Percentiles rank a stretch among this genome's conserved stretches.
Conservation (phyloP, 2,797 vertebrate species). For the Hippoglossus hippoglossus region DNA sequence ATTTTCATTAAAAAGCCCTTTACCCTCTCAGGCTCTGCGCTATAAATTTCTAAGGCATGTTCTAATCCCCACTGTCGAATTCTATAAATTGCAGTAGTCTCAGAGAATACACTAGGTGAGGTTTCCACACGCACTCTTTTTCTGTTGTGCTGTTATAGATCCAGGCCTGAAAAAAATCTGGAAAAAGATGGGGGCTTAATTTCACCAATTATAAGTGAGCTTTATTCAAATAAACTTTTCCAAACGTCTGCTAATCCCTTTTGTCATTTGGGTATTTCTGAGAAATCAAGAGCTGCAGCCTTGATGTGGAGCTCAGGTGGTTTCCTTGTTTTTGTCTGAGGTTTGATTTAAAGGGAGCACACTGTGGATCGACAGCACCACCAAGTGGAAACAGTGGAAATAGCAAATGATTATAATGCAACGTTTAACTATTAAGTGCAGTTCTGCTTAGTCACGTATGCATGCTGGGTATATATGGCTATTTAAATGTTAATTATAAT, state of each 20-base stretch:
- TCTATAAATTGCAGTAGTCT: constrained; percentile 32
- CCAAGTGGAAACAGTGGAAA: constrained; percentile 54
- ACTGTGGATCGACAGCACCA: constrained; percentile 54
- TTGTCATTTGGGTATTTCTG: constrained; percentile 63
- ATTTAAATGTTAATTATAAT: constrained; percentile 6
- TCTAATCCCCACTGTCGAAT: neutral
- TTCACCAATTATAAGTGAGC: constrained; percentile 63
- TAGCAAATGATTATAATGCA: neutral
- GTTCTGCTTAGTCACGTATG: neutral
- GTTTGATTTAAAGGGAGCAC: constrained; percentile 19
- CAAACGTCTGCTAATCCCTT: constrained; percentile 61
- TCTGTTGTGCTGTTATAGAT: constrained; percentile 12
- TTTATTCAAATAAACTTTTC: constrained; percentile 63
- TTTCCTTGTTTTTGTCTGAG: constrained; percentile 26
- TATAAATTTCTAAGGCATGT: constrained; percentile 27
- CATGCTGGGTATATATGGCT: neutral
- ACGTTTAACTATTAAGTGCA: neutral
- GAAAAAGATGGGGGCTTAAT: constrained; percentile 23
- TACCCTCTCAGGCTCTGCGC: constrained; percentile 11
- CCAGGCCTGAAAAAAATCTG: constrained; percentile 8
- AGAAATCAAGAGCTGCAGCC: constrained; percentile 48
- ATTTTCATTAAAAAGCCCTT: constrained; percentile 17
- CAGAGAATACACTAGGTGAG: constrained; percentile 33
- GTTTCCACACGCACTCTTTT: neutral
- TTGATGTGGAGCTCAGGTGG: constrained; percentile 42